phyloP scores from a whole-genome alignment of 2,797 vertebrate species.

The Acanthurus leucopareius region DNA sequence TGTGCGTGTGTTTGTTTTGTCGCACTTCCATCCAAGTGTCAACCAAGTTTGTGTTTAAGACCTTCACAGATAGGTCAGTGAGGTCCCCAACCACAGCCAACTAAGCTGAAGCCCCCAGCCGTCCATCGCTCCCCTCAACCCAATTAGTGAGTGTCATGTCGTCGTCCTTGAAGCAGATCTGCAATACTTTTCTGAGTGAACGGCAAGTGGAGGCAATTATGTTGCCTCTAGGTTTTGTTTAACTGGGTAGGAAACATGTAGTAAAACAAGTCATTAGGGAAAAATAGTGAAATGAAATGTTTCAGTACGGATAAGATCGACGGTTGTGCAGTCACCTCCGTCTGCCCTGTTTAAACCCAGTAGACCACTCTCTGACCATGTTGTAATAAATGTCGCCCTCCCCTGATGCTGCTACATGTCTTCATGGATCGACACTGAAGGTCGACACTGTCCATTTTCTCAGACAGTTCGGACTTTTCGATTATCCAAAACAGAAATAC shows the following conservation, averaged over 20 bases:
- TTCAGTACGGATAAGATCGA: too few relatives aligned
- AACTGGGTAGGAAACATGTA: neutral
- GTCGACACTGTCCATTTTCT: too few relatives aligned
- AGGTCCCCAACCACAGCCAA: slow-evolving; percentile 26
- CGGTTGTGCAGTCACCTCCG: too few relatives aligned
- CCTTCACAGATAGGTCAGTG: slow-evolving; percentile 51
- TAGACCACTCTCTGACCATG: too few relatives aligned
- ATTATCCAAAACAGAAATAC: too few relatives aligned
- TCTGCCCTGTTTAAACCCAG: too few relatives aligned
- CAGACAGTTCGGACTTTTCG: too few relatives aligned
- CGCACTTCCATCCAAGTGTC: slow-evolving; percentile 23
- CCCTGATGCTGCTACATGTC: too few relatives aligned
- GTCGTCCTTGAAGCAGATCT: slow-evolving; percentile 33
- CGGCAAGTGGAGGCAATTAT: neutral
- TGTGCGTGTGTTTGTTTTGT: slow-evolving; percentile 17
- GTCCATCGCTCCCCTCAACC: slow-evolving; percentile 10
- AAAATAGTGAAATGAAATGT: too few relatives aligned
- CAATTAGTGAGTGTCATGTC: slow-evolving; percentile 34
- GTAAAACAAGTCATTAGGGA: neutral
- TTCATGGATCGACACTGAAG: too few relatives aligned
- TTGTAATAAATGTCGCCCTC: too few relatives aligned
- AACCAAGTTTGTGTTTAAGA: slow-evolving; percentile 36
- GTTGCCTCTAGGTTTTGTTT: neutral
- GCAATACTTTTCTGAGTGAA: neutral
- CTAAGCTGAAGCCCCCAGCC: slow-evolving; percentile 16